A percentile compares a stretch with the other conserved stretches of the same genome.
Evolutionary conservation across 1,140 invertebrate species (phyloP).

Genomic region (Colletes latitarsis): DNA sequence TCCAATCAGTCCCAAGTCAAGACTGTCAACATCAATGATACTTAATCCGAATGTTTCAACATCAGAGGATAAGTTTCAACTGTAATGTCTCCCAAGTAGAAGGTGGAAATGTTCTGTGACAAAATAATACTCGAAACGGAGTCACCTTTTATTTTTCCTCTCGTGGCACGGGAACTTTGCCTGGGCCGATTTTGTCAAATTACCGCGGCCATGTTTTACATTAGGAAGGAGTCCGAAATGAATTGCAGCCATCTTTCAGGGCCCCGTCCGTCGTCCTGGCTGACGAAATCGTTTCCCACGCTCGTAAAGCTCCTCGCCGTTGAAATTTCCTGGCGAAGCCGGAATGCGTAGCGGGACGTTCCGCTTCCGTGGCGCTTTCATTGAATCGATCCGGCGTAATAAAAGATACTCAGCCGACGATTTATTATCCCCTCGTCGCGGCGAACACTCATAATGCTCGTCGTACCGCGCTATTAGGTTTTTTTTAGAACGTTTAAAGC

Average conservation of each 20-base stretch:
- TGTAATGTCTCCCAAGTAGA: too few relatives aligned
- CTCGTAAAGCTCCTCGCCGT: not conserved
- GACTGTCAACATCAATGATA: too few relatives aligned
- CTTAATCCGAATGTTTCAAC: too few relatives aligned
- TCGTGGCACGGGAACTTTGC: not conserved
- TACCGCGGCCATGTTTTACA: not conserved
- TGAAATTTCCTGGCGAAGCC: slow-evolving; percentile 24
- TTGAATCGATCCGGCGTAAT: slow-evolving; percentile 18
- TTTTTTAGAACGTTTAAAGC: not conserved
- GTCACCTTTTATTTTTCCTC: not conserved
- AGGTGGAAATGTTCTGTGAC: too few relatives aligned
- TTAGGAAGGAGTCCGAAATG: slow-evolving; percentile 6
- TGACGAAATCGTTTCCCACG: slow-evolving; percentile 5
- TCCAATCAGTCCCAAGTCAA: too few relatives aligned
- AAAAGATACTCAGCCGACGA: slow-evolving; percentile 6
- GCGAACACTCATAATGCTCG: not conserved
- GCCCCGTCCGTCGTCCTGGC: not conserved
- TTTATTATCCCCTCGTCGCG: not conserved
- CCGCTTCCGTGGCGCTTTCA: not conserved
- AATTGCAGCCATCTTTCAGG: slow-evolving; percentile 28
- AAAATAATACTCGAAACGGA: too few relatives aligned
- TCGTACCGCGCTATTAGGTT: not conserved
- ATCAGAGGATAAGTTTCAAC: too few relatives aligned
- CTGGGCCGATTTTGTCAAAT: slow-evolving; percentile 18
- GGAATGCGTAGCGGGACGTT: slow-evolving; percentile 7